Evolutionary conservation across 2,797 vertebrate species (phyloP), one percentile per base, ranked within the genome.

Genomic region (Bovichtus variegatus): DNA sequence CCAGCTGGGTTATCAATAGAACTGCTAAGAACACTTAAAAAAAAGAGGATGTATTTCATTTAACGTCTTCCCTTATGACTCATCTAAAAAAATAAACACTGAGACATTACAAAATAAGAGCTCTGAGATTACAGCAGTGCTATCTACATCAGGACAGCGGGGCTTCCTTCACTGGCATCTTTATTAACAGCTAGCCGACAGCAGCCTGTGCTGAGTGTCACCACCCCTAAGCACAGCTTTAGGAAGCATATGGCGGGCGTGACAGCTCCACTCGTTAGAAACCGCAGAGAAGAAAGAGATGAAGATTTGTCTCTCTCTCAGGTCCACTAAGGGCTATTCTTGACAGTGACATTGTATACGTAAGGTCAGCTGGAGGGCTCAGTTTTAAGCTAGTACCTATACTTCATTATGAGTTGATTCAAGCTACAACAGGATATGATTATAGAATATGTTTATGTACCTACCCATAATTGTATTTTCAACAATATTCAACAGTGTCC

Each of bases 241-340:
- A 27, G 29, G 16, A 38, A 63, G 31, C 76, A 86, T 82, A 84
- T 78, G 81, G 72, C 73, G 70, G 51, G 6, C 62, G 78, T 75
- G 82, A 77, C 71, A 70, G 51, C 65, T 76, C 49, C 19, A 47
- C 47, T 41, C 55, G 53, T 41, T 27, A 31, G 18, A 70, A 47
- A 65, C 60, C 43, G 4, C 54, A 64, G 44, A 57, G 66, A 10
- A 18, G 43, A 25, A 9, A 21, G 29, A 64, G 58, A 23, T 23
- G 73, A 54, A 41, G 51, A 27, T 69, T 57, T 23, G 64, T 19
- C 21, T 49, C 23, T 47, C 16, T 21, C 23, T 9, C 9, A 0
- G 29, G 11, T 8, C n/a, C 23, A 29, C 40, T 53, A 21, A 34
- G 12, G 51, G 7, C 18, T 15, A 1, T 9, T 40, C 18, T 0